A percentile compares a stretch with the other conserved stretches of the same genome.
These are phyloP conservation scores for Oopsacas minuta DNA, from an alignment of 37 sponge, comb jelly and placozoan species.

Conservation along the genomic window DNA sequence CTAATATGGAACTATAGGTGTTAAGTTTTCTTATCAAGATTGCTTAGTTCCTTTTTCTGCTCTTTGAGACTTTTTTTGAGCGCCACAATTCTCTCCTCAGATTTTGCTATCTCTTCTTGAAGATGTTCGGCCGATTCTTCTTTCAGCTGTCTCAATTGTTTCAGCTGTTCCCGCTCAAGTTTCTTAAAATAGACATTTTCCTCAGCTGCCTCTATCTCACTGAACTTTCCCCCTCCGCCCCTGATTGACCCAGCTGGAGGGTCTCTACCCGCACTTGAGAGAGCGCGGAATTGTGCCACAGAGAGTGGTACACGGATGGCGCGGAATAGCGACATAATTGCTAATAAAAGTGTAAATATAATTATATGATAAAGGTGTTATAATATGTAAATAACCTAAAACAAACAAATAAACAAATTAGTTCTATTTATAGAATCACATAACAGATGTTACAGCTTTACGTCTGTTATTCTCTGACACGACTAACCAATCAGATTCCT, in stretches of 20 bases:
- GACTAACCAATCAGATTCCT: background rate
- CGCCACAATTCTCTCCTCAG: background rate
- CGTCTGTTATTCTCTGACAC: background rate
- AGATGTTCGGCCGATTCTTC: background rate
- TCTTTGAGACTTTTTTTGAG: background rate
- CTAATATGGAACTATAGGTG: no score
- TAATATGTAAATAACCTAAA: no score
- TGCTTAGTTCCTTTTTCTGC: background rate
- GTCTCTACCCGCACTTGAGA: background rate
- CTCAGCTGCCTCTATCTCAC: background rate
- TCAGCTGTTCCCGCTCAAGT: background rate
- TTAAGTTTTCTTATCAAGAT: background rate
- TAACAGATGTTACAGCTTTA: background rate
- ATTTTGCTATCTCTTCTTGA: background rate
- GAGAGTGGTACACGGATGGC: background rate
- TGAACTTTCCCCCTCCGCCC: background rate
- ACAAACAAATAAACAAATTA: no score
- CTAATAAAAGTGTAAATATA: constrained; percentile 11
- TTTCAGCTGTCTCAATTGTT: background rate
- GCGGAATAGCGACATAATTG: background rate
- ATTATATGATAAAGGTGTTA: no score
- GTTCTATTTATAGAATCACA: constrained; percentile 2
- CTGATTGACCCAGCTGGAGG: background rate
- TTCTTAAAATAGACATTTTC: constrained; percentile 3
- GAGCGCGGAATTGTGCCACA: background rate